A percentile compares a stretch with the other conserved stretches of the same genome.
phyloP scores from a whole-genome alignment of 2,888 invertebrate species.

The Coleophora deauratella region DNA sequence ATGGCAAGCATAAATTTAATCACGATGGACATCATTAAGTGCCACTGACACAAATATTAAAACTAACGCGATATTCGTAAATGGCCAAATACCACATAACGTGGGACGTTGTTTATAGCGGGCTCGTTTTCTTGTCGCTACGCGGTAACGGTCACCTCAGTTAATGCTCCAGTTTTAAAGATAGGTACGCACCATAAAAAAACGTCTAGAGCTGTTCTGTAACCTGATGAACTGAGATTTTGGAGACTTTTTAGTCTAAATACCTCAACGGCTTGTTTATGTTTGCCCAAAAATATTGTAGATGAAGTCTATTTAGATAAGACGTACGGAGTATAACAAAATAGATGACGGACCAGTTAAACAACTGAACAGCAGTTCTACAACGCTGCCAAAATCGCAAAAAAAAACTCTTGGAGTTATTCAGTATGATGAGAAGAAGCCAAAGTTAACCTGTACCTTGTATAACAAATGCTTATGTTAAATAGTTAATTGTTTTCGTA shows the following conservation, averaged over 20 bases:
- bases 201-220: slow-evolving; percentile 35
- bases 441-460: too few relatives aligned
- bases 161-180: slow-evolving; percentile 16
- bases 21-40: slow-evolving; percentile 44
- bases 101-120: slow-evolving; percentile 48
- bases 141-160: slow-evolving; percentile 48
- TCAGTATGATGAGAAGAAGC: too few relatives aligned
- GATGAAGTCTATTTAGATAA: not conserved
- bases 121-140: slow-evolving; percentile 27
- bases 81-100: slow-evolving; percentile 26
- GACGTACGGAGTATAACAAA: too few relatives aligned
- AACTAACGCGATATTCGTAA: slow-evolving; percentile 53
- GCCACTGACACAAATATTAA: slow-evolving; percentile 48
- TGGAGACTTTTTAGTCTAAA: slow-evolving; percentile 29
- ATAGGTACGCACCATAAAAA: slow-evolving; percentile 27
- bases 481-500: too few relatives aligned
- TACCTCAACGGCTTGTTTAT: slow-evolving; percentile 26
- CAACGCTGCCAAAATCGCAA: too few relatives aligned
- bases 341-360: too few relatives aligned
- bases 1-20: slow-evolving; percentile 36
- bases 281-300: not conserved
- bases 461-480: too few relatives aligned
- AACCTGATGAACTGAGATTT: slow-evolving; percentile 44
- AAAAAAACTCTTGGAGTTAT: too few relatives aligned
- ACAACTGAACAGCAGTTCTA: too few relatives aligned